Conservation (phyloP, 1,140 invertebrate species). For the Meloidogyne hapla region DNA sequence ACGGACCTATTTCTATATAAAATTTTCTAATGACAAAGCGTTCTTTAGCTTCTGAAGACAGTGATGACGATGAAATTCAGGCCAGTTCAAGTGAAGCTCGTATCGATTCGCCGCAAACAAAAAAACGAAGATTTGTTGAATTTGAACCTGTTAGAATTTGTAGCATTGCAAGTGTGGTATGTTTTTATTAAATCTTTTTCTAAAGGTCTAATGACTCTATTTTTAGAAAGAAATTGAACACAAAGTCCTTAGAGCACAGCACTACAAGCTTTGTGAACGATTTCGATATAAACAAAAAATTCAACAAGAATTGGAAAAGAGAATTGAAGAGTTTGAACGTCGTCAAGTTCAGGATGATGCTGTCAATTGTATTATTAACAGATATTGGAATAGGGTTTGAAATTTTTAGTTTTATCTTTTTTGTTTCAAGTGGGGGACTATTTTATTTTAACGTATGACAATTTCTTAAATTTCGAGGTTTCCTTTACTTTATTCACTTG, state of each 20-base stretch:
- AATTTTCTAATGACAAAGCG: constrained; percentile 35
- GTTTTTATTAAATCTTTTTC: neutral
- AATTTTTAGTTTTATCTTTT: neutral
- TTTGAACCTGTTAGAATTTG: constrained; percentile 42
- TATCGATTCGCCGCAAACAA: constrained; percentile 13
- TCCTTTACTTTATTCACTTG: no score
- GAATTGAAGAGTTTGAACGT: constrained; percentile 67
- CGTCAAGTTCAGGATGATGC: constrained; percentile 67
- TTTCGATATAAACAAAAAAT: constrained; percentile 46
- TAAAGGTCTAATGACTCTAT: no score
- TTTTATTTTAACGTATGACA: no score
- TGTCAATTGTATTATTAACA: constrained; percentile 67
- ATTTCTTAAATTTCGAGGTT: no score
- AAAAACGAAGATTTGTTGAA: constrained; percentile 33
- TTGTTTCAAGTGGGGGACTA: neutral
- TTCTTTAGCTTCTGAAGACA: constrained; percentile 33
- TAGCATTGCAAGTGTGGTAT: constrained; percentile 43
- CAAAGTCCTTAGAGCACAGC: constrained; percentile 40
- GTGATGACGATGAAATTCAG: constrained; percentile 33
- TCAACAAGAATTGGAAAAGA: constrained; percentile 57
- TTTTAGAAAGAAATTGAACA: constrained; percentile 47
- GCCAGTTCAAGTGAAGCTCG: constrained; percentile 19
- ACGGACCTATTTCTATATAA: neutral
- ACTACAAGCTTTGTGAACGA: constrained; percentile 45
- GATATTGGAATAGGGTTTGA: constrained; percentile 67